Base-by-base conservation (phyloP, 30 jellyfish, hydroid and myxozoan genomes). In the Morbakka virulenta region DNA sequence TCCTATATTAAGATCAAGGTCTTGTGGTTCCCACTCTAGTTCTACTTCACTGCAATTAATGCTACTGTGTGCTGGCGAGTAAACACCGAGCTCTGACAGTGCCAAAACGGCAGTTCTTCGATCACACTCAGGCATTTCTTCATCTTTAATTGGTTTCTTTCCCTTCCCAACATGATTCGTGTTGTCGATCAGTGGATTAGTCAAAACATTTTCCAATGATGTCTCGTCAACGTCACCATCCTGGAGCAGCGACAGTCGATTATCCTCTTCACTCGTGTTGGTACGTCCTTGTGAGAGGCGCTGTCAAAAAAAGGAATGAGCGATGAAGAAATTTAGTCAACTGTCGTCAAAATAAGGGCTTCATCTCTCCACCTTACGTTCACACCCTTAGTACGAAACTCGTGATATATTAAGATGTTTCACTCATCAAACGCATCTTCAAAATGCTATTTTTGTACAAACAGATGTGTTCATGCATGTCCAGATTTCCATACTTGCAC, bases 1-100 rank as follows among this genome's bases (percentile, higher is more conserved):
- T 6, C 57, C 57, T 41, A 73, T 32, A 64, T 83, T 64, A 24
- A 83, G 64, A 52, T 63, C 62, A 0, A 83, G 73, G 62, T 83
- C 94, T 13, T 69, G 76, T 9, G 94, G 94, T 33, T 83, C 94
- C 94, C 94, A 83, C 50, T 83, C 94, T 35, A 83, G 32, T 62
- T 83, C 94, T 4, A 47, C 22, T 21, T 83, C 76, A 52, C 94
- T 83, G 2, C 70, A 84, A 52, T 52, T 1, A 2, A 73, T 80
- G 32, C 87, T 83, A 62, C 87, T 73, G 25, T 74, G 80, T 0
- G 51, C 82, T 13, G 87, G 57, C 9, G 57, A 41, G 57, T 17
- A 41, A 17, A 41, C 17, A 6, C 17, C 57, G 17, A 41, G 13
- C 17, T 41, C 57, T 41, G 57, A 17, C 57, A 41, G 57, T 41